phyloP scores from a whole-genome alignment of 2,888 invertebrate genomes.

The Aspidiotus destructor region DNA sequence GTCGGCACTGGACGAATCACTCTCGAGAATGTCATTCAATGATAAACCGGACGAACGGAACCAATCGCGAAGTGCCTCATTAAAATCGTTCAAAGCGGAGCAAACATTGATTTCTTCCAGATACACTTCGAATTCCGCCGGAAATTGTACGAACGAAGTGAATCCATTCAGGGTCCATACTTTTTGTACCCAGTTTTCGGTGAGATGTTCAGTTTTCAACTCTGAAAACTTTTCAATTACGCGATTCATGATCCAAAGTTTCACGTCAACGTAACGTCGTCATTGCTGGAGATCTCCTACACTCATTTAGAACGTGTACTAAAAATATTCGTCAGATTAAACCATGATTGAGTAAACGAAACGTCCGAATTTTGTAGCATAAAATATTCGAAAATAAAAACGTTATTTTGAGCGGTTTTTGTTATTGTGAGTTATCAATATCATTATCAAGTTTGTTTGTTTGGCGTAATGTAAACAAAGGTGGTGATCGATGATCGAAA shows the following conservation, averaged over 20 bases:
- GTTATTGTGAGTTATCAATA: no score
- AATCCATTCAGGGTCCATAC: slow-evolving; percentile 27
- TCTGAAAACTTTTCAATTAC: slow-evolving; percentile 11
- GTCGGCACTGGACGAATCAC: slow-evolving; percentile 8
- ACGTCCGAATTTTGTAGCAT: no score
- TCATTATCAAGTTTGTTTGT: no score
- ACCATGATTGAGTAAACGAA: no score
- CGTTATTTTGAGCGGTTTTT: no score
- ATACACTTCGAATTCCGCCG: slow-evolving; percentile 18
- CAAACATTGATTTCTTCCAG: slow-evolving; percentile 19
- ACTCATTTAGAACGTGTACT: no score
- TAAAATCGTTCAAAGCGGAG: slow-evolving; percentile 9
- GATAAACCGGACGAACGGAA: slow-evolving; percentile 11
- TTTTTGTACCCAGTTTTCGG: slow-evolving; percentile 23
- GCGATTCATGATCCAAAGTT: slow-evolving; percentile 12
- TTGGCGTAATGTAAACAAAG: no score
- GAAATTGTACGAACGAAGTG: slow-evolving; percentile 6
- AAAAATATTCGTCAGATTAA: no score
- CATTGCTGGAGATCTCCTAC: no score
- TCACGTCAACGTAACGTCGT: no score
- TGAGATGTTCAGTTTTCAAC: slow-evolving; percentile 13
- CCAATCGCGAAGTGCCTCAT: slow-evolving; percentile 18
- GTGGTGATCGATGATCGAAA: no score
- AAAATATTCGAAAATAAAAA: no score
- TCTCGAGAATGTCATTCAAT: slow-evolving; percentile 4